Evolutionary conservation across 2,113 vertebrate genomes (phyloP).

Genomic region (Mormoops blainvillei): DNA sequence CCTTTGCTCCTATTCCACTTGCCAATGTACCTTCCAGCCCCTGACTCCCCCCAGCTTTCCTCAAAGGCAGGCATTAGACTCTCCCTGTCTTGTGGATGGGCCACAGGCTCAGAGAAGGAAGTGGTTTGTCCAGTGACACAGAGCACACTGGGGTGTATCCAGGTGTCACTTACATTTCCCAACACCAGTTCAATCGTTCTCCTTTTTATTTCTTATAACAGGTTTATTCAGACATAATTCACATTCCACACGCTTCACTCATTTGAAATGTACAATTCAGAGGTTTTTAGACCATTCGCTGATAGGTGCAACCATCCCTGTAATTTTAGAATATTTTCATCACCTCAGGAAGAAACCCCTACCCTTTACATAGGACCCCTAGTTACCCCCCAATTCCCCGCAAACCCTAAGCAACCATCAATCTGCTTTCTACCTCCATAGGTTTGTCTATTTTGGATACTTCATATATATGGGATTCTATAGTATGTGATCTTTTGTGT

Average conservation of each 20-base stretch:
- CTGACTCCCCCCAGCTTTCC: background rate
- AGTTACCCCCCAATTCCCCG: rapidly evolving
- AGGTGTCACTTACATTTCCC: background rate
- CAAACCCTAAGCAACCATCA: background rate
- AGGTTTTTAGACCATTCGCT: background rate
- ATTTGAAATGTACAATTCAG: background rate
- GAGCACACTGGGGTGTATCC: background rate
- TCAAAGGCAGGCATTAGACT: background rate
- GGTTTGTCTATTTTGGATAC: no score
- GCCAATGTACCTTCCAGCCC: background rate
- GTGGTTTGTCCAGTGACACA: background rate
- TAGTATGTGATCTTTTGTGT: background rate
- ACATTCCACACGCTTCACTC: background rate
- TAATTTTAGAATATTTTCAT: background rate
- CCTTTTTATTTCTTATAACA: background rate
- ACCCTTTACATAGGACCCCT: background rate
- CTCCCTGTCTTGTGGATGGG: background rate
- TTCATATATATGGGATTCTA: no score
- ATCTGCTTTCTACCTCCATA: no score
- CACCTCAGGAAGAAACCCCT: background rate
- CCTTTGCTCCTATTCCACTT: background rate
- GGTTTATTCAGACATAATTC: background rate
- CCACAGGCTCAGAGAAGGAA: background rate
- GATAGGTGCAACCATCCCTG: background rate
- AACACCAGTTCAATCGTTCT: background rate